These are phyloP conservation scores for Lepidocyrtoides sp. DNA, from an alignment of 2,888 invertebrate genomes.

Conservation along the genomic window DNA sequence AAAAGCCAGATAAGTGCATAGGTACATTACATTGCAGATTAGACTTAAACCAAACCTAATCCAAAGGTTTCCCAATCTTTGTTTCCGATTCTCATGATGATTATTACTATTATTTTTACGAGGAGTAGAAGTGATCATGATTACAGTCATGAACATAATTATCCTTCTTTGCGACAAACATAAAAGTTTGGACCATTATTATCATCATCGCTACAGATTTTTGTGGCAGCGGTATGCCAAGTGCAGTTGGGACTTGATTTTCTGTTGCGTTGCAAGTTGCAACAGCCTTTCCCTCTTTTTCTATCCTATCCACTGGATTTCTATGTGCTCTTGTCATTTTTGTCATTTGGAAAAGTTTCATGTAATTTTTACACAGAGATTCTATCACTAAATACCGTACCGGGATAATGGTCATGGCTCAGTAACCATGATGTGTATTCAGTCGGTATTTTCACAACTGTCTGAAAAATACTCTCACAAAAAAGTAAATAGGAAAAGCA, in stretches of 20 bases:
- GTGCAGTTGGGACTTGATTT: not conserved
- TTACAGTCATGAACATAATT: not conserved
- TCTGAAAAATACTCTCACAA: not conserved
- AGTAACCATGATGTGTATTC: not conserved
- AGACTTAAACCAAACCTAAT: not conserved
- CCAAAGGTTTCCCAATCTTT: not conserved
- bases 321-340: not conserved
- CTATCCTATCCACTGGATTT: too few relatives aligned
- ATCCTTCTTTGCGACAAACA: not conserved
- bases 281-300: too few relatives aligned
- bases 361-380: not conserved
- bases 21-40: too few relatives aligned
- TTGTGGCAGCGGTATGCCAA: constrained; percentile 9
- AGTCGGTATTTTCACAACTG: constrained; percentile 35
- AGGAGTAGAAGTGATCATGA: too few relatives aligned
- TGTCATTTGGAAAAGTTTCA: not conserved
- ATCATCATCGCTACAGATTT: constrained; percentile 2
- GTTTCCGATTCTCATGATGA: not conserved
- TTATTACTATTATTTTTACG: too few relatives aligned
- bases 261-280: not conserved
- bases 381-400: not conserved
- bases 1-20: too few relatives aligned
- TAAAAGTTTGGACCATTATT: too few relatives aligned
- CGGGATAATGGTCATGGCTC: not conserved
- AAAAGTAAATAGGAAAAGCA: not conserved